A percentile compares a stretch with the other conserved stretches of the same genome.
Conservation (phyloP, 2,113 vertebrate species). For the Oreochromis niloticus region DNA sequence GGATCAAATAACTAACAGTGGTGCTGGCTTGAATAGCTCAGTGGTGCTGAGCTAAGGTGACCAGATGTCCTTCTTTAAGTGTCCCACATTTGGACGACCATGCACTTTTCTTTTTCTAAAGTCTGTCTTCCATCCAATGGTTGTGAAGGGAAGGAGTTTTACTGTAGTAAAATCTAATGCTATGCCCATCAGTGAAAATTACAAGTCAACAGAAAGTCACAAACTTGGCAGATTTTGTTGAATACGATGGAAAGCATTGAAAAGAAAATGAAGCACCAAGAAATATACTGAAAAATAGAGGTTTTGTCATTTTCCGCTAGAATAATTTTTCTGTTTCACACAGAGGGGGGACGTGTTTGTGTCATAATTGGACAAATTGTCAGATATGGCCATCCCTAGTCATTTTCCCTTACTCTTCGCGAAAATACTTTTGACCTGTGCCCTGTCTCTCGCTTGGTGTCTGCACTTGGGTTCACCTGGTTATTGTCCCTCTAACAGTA, state of each 20-base stretch:
- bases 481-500: background rate
- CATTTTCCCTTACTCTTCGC: background rate
- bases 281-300: background rate
- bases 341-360: background rate
- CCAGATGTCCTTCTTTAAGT: background rate
- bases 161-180: background rate
- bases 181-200: fast-evolving
- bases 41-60: background rate
- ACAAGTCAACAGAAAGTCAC: background rate
- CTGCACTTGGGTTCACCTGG: background rate
- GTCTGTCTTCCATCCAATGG: background rate
- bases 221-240: background rate
- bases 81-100: background rate
- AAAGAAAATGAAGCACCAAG: background rate
- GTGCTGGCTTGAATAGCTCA: background rate
- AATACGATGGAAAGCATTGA: background rate
- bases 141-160: background rate
- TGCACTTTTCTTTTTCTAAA: background rate
- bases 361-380: background rate
- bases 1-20: background rate
- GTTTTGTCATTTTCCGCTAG: background rate
- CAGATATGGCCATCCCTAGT: background rate
- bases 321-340: background rate
- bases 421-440: background rate
- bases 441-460: background rate